phyloP scores from a whole-genome alignment of 2,888 invertebrate species.

The Drosophila recens region DNA sequence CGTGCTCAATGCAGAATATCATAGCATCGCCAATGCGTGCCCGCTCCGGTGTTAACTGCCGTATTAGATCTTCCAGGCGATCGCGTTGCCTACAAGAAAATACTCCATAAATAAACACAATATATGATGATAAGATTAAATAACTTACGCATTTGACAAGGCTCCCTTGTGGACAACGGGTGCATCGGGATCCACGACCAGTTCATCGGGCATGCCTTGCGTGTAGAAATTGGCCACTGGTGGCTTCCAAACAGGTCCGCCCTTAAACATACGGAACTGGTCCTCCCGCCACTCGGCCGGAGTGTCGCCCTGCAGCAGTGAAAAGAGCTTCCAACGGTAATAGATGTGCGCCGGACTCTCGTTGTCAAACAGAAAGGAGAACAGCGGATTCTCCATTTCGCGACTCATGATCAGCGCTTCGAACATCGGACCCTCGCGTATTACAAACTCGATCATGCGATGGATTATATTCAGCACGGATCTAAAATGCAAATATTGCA shows the following conservation, averaged over 20 bases:
- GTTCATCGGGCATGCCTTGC: conserved; percentile 98
- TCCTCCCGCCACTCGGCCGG: conserved; percentile 95
- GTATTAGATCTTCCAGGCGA: conserved; percentile 95
- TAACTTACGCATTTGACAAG: conserved; percentile 83
- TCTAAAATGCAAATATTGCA: conserved; percentile 34
- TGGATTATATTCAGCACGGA: conserved; percentile 94
- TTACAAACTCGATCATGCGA: conserved; percentile 99
- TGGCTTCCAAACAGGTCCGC: conserved; percentile 98
- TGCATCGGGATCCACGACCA: conserved; percentile 86
- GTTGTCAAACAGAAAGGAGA: conserved; percentile 99
- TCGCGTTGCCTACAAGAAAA: conserved; percentile 91
- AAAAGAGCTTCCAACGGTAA: conserved; percentile 99
- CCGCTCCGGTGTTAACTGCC: conserved; percentile 93
- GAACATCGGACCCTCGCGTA: conserved; percentile 99
- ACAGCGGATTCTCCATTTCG: conserved; percentile 98
- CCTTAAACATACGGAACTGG: conserved; percentile 98
- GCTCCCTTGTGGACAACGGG: conserved; percentile 84
- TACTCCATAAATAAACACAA: background rate
- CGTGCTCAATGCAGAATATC: conserved; percentile 99
- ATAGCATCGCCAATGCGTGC: conserved; percentile 96
- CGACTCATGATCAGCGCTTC: conserved; percentile 99
- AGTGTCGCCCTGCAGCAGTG: conserved; percentile 97
- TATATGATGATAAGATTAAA: background rate
- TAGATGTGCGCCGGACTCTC: conserved; percentile 99
- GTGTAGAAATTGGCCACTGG: conserved; percentile 97